Evolutionary conservation across 2,797 vertebrate genomes (phyloP), one percentile per base, ranked within the genome.

Genomic region (Anguilla anguilla): DNA sequence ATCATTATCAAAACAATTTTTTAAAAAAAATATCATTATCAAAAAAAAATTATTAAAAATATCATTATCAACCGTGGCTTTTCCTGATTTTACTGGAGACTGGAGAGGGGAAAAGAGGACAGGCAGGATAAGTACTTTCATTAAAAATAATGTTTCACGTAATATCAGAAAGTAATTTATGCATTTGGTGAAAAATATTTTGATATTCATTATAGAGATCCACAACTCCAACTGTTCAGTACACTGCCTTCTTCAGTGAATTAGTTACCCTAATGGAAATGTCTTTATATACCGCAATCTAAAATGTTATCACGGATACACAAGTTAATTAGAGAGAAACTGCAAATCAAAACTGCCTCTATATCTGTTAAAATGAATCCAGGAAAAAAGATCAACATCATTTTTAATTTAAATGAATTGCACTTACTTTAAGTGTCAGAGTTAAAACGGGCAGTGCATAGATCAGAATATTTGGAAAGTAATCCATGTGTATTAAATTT

Each of bases 401-500:
- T 86, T 57, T 86, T 72, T n/a, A 35, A 86, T 10, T 69, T 86
- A 81, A 88, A 86, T 83, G 89, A 53, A 81, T 55, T 88, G 72
- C 72, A 39, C 72, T 77, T 3, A 77, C 39, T 77, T 77, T 39
- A 19, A 43, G 15, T 43, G 35, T 79, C 74, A 79, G 43, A 43
- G 74, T 79, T 79, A 79, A 46, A 79, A 79, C 15, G 3, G 15
- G 35, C 43, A 39, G 35, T 79, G 15, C 39, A 46, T 79, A 43
- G 39, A 79, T 43, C 35, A 79, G 17, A 79, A 79, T 79, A 46
- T 79, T 79, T 79, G 43, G 39, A 43, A 46, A 46, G 4, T 46
- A 79, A 79, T 43, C 43, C 28, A 72, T 77, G 72, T 77, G 72
- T 15, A 72, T 77, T 43, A 67, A 28, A 28, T 28, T 19, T 6